phyloP scores from a whole-genome alignment of 2,113 vertebrate species.

The Clarias magur region DNA sequence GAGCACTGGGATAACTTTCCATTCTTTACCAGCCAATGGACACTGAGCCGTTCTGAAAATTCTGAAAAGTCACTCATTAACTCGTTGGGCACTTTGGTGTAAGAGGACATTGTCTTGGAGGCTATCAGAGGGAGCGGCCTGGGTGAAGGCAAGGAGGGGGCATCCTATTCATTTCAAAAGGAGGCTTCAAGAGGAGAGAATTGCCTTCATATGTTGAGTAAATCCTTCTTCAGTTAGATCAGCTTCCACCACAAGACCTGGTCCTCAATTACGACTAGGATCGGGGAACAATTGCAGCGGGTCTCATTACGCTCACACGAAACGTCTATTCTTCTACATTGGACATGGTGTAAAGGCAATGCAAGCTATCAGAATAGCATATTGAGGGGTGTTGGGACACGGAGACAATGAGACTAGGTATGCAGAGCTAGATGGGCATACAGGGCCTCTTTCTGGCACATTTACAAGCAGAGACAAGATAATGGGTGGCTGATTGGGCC shows the following conservation, averaged over 20 bases:
- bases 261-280: constrained; percentile 69
- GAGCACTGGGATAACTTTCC: constrained; percentile 65
- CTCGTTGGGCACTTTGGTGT: constrained; percentile 74
- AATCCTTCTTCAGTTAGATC: constrained; percentile 55
- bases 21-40: constrained; percentile 50
- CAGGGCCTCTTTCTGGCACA: constrained; percentile 64
- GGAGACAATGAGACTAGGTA: constrained; percentile 72
- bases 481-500: constrained; percentile 84
- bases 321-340: constrained; percentile 53
- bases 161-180: constrained; percentile 71
- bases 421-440: constrained; percentile 57
- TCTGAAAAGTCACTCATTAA: constrained; percentile 66
- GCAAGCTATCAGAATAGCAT: constrained; percentile 52
- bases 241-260: constrained; percentile 51
- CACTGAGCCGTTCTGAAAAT: constrained; percentile 43
- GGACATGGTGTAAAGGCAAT: constrained; percentile 59
- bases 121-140: constrained; percentile 43
- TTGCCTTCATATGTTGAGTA: constrained; percentile 59
- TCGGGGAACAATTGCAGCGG: constrained; percentile 73
- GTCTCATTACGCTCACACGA: constrained; percentile 79
- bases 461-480: constrained; percentile 69
- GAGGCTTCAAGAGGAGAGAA: constrained; percentile 70
- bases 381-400: constrained; percentile 53
- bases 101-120: constrained; percentile 73
- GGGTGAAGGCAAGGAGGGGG: constrained; percentile 45